Conservation (phyloP, 2,113 vertebrate species). For the Gavialis gangeticus region DNA sequence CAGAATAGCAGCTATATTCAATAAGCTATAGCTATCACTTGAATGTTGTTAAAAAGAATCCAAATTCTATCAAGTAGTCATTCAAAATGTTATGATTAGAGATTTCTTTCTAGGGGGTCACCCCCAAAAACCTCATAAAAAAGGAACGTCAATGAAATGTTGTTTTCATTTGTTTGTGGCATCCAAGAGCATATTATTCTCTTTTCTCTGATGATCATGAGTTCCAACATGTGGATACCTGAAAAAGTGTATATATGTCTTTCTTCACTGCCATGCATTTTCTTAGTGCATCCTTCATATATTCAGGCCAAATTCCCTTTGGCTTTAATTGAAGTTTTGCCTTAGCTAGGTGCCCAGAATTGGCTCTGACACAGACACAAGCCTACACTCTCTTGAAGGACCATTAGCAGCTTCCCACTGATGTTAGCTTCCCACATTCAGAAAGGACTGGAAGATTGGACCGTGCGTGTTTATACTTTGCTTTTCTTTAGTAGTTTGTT, state of each 20-base stretch:
- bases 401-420: not conserved
- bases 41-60: not conserved
- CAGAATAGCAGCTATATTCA: not conserved
- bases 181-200: not conserved
- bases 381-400: not conserved
- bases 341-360: not conserved
- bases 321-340: not conserved
- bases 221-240: not conserved
- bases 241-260: not conserved
- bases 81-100: not conserved
- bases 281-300: not conserved
- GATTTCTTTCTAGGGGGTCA: not conserved
- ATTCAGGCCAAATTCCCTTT: not conserved
- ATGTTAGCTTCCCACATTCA: not conserved
- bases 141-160: not conserved
- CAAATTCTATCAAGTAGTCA: not conserved
- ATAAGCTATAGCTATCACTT: not conserved
- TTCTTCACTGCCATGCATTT: not conserved
- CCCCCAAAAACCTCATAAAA: not conserved
- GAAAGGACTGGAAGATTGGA: not conserved
- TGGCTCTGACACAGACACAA: not conserved
- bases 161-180: not conserved
- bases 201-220: not conserved
- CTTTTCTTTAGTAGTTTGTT: slow-evolving; percentile 24
- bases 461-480: not conserved